Evolutionary conservation across 2,113 vertebrate genomes (phyloP).

Genomic region (Trachemys scripta): DNA sequence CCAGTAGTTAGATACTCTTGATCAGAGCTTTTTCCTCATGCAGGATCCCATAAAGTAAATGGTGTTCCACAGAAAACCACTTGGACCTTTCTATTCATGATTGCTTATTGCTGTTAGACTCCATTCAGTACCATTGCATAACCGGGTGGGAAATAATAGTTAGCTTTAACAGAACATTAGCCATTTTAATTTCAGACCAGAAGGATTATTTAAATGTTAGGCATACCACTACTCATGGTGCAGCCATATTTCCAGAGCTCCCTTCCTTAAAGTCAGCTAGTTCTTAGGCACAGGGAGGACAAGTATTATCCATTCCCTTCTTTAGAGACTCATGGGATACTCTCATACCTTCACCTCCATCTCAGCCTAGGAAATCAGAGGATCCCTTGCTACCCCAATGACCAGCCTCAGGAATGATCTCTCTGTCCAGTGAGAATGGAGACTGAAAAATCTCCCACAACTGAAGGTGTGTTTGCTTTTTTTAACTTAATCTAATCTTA

Average conservation of each 20-base stretch:
- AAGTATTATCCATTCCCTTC: neutral
- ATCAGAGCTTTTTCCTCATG: neutral
- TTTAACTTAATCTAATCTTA: neutral
- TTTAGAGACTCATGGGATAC: neutral
- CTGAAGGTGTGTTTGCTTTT: neutral
- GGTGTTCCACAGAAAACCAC: neutral
- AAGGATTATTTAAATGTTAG: neutral
- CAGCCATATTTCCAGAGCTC: neutral
- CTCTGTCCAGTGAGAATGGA: neutral
- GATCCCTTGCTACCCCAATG: neutral
- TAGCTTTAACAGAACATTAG: neutral
- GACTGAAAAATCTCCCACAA: neutral
- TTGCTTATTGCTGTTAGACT: neutral
- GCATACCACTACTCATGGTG: neutral
- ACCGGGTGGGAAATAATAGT: neutral
- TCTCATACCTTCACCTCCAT: neutral
- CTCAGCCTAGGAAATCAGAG: neutral
- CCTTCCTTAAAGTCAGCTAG: neutral
- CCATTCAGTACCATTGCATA: neutral
- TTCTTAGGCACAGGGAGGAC: neutral
- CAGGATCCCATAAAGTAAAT: neutral
- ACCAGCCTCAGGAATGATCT: neutral
- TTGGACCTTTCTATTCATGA: neutral
- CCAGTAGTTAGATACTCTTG: accelerated
- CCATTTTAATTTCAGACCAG: neutral